These are phyloP conservation scores for Molossus alvarezi DNA, from an alignment of 2,797 vertebrate genomes.

Conservation along the genomic window DNA sequence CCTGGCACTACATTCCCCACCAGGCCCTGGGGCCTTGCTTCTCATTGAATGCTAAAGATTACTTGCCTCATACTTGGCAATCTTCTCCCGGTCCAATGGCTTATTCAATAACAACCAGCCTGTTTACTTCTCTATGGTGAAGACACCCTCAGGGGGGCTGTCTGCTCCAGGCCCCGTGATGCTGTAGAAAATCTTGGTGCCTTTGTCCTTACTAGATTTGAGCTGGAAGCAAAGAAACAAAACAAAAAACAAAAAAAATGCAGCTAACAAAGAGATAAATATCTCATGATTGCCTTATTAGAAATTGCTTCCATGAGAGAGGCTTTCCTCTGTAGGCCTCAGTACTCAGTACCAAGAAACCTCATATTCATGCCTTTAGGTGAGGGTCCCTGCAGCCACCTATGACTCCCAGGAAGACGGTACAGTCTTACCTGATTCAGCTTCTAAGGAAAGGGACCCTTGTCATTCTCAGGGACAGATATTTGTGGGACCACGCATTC, in stretches of 20 bases:
- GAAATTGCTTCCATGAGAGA: neutral
- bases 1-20: neutral
- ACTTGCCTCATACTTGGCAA: slow-evolving; percentile 90
- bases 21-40: neutral
- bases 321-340: neutral
- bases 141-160: slow-evolving; percentile 91
- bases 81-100: slow-evolving; percentile 92
- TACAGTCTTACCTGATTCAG: slow-evolving; percentile 89
- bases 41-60: neutral
- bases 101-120: slow-evolving; percentile 91
- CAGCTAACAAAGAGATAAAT: neutral
- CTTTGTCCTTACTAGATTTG: slow-evolving; percentile 90
- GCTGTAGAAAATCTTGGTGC: slow-evolving; percentile 90
- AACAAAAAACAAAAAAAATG: neutral
- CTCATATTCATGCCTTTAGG: neutral
- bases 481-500: slow-evolving; percentile 92
- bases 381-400: neutral
- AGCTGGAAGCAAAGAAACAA: slow-evolving; percentile 88
- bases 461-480: slow-evolving; percentile 90
- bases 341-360: neutral
- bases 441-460: slow-evolving; percentile 90
- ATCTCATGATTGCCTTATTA: neutral
- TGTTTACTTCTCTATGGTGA: slow-evolving; percentile 90
- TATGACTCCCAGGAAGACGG: neutral
- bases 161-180: slow-evolving; percentile 94